phyloP scores from a whole-genome alignment of 2,888 invertebrate species.

The Cryptus armator region DNA sequence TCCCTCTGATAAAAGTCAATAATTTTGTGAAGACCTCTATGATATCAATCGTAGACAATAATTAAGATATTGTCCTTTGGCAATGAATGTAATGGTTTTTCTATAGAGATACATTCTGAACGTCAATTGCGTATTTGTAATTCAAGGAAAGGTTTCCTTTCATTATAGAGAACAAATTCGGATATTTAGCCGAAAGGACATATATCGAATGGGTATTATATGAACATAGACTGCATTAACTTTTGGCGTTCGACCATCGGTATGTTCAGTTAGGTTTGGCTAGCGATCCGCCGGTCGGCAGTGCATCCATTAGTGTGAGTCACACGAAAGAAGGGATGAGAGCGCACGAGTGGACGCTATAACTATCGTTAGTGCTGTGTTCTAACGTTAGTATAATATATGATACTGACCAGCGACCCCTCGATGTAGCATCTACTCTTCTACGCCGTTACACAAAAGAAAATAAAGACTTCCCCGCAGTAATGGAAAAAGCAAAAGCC shows the following conservation, averaged over 20 bases:
- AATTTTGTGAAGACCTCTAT: too few relatives aligned
- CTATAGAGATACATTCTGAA: too few relatives aligned
- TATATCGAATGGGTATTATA: too few relatives aligned
- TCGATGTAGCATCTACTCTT: background rate
- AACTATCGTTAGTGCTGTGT: constrained; percentile 6
- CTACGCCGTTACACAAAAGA: constrained; percentile 12
- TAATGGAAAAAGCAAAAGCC: constrained; percentile 10
- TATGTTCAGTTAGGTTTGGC: background rate
- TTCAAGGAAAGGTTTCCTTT: too few relatives aligned
- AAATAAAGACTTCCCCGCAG: background rate
- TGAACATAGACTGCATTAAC: too few relatives aligned
- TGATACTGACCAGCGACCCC: constrained; percentile 21
- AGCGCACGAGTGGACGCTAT: background rate
- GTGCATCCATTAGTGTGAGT: constrained; percentile 11
- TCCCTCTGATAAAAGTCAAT: background rate
- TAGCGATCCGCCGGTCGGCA: background rate
- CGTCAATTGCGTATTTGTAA: too few relatives aligned
- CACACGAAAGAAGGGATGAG: constrained; percentile 3
- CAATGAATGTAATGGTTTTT: too few relatives aligned
- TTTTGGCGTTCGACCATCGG: background rate
- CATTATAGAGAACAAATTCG: too few relatives aligned
- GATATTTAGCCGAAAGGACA: too few relatives aligned
- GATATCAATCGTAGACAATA: too few relatives aligned
- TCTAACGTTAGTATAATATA: background rate
- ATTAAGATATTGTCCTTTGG: too few relatives aligned